Conservation (phyloP, 2,888 invertebrate genomes). For the Drosophila histrio region DNA sequence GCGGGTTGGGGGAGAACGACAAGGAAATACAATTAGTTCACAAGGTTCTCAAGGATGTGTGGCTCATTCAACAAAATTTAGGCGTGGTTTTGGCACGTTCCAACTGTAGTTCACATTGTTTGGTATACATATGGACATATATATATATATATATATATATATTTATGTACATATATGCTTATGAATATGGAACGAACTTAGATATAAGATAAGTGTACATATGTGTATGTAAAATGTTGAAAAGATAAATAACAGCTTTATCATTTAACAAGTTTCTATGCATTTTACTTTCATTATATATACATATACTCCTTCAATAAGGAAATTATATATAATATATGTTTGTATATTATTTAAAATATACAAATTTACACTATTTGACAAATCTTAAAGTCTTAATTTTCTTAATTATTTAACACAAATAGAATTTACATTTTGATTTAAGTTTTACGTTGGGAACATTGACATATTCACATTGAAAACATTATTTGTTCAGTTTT, state of each 20-base stretch:
- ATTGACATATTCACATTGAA: neutral
- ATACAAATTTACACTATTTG: neutral
- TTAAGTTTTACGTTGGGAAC: neutral
- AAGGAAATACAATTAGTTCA: conserved; percentile 53
- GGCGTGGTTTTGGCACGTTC: conserved; percentile 61
- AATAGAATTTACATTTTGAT: neutral
- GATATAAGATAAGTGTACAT: conserved; percentile 4
- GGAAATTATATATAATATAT: neutral
- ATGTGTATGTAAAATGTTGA: neutral
- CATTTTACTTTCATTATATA: neutral
- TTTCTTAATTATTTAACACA: neutral
- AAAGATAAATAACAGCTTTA: neutral
- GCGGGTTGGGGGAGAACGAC: conserved; percentile 2
- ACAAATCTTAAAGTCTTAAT: neutral
- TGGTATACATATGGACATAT: neutral
- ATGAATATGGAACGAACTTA: conserved; percentile 29
- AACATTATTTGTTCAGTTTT: neutral
- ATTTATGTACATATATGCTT: conserved; percentile 22
- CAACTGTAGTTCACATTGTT: conserved; percentile 11
- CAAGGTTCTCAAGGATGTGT: conserved; percentile 30
- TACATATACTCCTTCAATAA: neutral
- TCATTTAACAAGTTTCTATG: neutral
- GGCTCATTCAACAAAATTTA: conserved; percentile 31
- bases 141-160: neutral
- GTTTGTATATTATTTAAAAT: neutral